Percentiles rank a stretch among this genome's conserved stretches.
Evolutionary conservation across 1,140 invertebrate genomes (phyloP).

Genomic region (Saccostrea cuccullata): DNA sequence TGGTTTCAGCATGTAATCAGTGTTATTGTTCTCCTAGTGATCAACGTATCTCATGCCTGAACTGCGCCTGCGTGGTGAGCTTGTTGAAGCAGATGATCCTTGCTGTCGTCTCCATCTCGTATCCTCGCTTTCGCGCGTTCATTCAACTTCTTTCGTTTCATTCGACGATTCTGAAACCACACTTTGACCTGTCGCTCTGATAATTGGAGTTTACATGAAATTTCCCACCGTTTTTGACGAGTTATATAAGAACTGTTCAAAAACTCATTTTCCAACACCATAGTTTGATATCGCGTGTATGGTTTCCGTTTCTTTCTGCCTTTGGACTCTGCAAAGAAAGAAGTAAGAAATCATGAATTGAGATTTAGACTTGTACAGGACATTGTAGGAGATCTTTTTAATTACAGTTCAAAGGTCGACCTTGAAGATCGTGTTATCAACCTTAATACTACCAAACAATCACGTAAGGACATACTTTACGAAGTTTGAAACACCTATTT

Average conservation of each 20-base stretch:
- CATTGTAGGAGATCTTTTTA: not conserved
- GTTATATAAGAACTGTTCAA: conserved; percentile 85
- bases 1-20: not conserved
- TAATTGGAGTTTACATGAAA: conserved; percentile 92
- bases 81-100: conserved; percentile 60
- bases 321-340: conserved; percentile 74
- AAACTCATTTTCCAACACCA: conserved; percentile 84
- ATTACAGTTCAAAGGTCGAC: not conserved
- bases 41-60: conserved; percentile 22
- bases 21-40: conserved; percentile 11
- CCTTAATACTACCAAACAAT: not conserved
- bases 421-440: not conserved
- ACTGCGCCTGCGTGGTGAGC: conserved; percentile 42
- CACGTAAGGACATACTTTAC: not conserved
- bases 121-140: conserved; percentile 70
- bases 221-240: conserved; percentile 89
- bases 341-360: not conserved
- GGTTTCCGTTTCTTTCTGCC: conserved; percentile 87
- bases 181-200: conserved; percentile 91
- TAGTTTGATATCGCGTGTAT: conserved; percentile 93
- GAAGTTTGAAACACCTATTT: not conserved
- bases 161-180: conserved; percentile 94
- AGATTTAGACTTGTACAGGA: not conserved
- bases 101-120: conserved; percentile 63
- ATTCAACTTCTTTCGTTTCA: conserved; percentile 97